A percentile compares a stretch with the other conserved stretches of the same genome.
phyloP scores from a whole-genome alignment of 2,113 vertebrate species.

The Aptenodytes patagonicus region DNA sequence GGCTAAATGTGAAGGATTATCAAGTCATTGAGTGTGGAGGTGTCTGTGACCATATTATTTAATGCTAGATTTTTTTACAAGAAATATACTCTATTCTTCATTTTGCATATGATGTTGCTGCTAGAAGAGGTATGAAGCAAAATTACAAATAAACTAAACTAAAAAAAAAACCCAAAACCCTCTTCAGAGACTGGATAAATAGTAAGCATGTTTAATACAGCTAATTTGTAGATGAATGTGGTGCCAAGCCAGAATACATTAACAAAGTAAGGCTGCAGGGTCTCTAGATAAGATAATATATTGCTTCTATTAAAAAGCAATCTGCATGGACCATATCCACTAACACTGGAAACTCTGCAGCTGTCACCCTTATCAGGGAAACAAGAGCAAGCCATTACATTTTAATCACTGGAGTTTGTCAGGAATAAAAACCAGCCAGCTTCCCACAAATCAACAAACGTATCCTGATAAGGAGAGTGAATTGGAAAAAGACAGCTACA shows the following conservation, averaged over 20 bases:
- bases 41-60: too few relatives aligned
- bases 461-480: too few relatives aligned
- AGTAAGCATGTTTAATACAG: slow-evolving; percentile 78
- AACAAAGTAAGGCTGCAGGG: slow-evolving; percentile 80
- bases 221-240: slow-evolving; percentile 86
- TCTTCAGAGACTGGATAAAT: too few relatives aligned
- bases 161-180: too few relatives aligned
- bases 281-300: slow-evolving; percentile 87
- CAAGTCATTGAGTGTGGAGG: too few relatives aligned
- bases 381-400: slow-evolving; percentile 85
- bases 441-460: slow-evolving; percentile 85
- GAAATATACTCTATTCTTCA: too few relatives aligned
- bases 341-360: slow-evolving; percentile 82
- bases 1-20: too few relatives aligned
- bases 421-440: slow-evolving; percentile 88
- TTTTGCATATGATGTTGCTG: too few relatives aligned
- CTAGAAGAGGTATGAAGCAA: too few relatives aligned
- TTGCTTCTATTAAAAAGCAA: slow-evolving; percentile 91
- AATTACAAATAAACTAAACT: too few relatives aligned
- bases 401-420: slow-evolving; percentile 91
- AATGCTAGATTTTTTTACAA: too few relatives aligned
- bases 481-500: too few relatives aligned
- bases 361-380: slow-evolving; percentile 87
- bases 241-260: slow-evolving; percentile 82
- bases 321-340: slow-evolving; percentile 87